Base-by-base conservation (phyloP, 2,797 vertebrate genomes). In the Dryobates pubescens region DNA sequence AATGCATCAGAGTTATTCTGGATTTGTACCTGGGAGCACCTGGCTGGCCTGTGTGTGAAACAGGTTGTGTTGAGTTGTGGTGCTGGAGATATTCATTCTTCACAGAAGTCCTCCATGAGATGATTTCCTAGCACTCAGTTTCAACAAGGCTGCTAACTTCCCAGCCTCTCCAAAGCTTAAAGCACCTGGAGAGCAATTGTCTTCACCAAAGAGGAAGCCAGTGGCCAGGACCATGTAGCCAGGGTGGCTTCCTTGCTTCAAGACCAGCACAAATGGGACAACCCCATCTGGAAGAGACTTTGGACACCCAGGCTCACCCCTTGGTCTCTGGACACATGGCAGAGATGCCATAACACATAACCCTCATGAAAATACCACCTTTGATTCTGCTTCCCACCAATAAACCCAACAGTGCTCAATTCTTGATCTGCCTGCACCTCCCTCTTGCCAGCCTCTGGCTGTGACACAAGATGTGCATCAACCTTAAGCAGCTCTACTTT, bases 401-500 rank as follows among this genome's bases (percentile, higher is more conserved):
- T 30, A 86, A 94, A 92, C 54, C 34, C 45, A 63, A 62, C n/a
- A 34, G 72, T 62, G 45, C 79, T 92, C 81, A 88, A 92, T 89
- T 51, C 79, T 82, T 76, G 90, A 5, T 77, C 70, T 86, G 58
- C 84, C 64, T 68, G 54, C 7, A 3, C 8, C 19, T 88, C 49
- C 22, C 17, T 93, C 51, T 71, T 89, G 86, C 84, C 73, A 88
- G 41, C 63, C 54, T 71, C 84, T 93, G 94, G 67, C 73, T 88
- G 36, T 56, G 16, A 23, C 74, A 87, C 82, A 86, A 89, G 65
- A 59, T 0, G 2, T 59, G 32, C 65, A 74, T 82, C 90, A 92
- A 5, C 13, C 17, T 8, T 53, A 49, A 90, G 51, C 32, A 58
- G 62, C 17, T 92, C 41, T 68, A 82, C 7, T 1, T 49, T 22